phyloP scores from a whole-genome alignment of 2,113 vertebrate genomes.

The Hippopotamus amphibius region DNA sequence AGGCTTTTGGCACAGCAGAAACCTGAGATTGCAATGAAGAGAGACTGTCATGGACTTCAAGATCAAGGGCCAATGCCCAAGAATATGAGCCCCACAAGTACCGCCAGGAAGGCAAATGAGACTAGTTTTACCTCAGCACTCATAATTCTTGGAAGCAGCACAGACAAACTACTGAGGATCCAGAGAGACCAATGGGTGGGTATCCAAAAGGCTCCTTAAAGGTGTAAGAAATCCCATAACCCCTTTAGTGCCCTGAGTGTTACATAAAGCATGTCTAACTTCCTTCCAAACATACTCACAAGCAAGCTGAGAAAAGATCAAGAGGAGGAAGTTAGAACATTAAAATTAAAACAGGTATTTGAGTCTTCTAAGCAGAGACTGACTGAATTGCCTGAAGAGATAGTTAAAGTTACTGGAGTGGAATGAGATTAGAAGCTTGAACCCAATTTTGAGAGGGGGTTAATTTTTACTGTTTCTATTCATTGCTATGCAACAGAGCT shows the following conservation, averaged over 20 bases:
- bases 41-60: neutral
- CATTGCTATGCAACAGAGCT: neutral
- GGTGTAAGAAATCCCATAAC: neutral
- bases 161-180: neutral
- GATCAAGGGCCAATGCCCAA: neutral
- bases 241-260: neutral
- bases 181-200: neutral
- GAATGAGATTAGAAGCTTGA: neutral
- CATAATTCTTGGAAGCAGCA: neutral
- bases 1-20: neutral
- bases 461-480: neutral
- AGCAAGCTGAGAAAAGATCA: neutral
- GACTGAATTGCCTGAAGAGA: neutral
- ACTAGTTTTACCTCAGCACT: neutral
- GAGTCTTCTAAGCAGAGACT: neutral
- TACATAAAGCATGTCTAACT: neutral
- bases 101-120: neutral
- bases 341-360: neutral
- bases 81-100: neutral
- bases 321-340: neutral
- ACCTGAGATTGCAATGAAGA: neutral
- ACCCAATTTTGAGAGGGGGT: neutral
- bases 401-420: neutral
- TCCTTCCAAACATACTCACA: neutral
- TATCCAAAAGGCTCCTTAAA: neutral